Evolutionary conservation across 2,888 invertebrate genomes (phyloP).

Genomic region (Esperia sulphurella): DNA sequence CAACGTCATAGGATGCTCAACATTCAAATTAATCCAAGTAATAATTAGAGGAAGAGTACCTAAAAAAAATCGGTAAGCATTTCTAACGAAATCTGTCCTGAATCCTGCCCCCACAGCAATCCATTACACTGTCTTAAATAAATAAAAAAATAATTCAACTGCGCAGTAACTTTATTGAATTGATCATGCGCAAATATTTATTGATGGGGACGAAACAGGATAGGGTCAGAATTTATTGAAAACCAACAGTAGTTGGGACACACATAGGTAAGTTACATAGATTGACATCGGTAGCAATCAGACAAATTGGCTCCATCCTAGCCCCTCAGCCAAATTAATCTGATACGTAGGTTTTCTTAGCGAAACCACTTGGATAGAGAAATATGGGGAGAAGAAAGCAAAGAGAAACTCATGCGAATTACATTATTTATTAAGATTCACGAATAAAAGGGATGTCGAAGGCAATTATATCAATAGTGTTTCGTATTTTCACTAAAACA

Average conservation of each 20-base stretch:
- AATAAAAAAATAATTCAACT: conserved; percentile 52
- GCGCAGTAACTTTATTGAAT: conserved; percentile 65
- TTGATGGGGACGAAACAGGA: conserved; percentile 69
- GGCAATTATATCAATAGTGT: conserved; percentile 16
- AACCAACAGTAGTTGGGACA: conserved; percentile 46
- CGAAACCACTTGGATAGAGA: conserved; percentile 60
- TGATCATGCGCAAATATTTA: conserved; percentile 79
- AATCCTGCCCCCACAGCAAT: conserved; percentile 6
- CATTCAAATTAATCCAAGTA: too few relatives aligned
- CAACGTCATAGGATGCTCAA: too few relatives aligned
- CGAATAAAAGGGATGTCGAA: conserved; percentile 17
- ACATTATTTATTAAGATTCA: conserved; percentile 31
- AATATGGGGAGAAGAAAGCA: conserved; percentile 39
- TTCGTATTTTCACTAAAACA: too few relatives aligned
- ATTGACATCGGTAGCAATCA: conserved; percentile 76
- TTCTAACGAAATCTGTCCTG: not conserved
- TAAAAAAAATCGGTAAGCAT: too few relatives aligned
- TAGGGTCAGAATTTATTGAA: conserved; percentile 76
- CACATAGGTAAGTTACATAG: conserved; percentile 64
- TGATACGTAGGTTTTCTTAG: conserved; percentile 74
- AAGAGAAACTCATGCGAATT: conserved; percentile 31
- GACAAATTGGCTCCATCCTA: conserved; percentile 77
- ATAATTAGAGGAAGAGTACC: too few relatives aligned
- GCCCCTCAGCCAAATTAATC: conserved; percentile 76
- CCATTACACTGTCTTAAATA: conserved; percentile 26